Evolutionary conservation across 2,888 invertebrate genomes (phyloP), one percentile per base, ranked within the genome.

Genomic region (Tinea pellionella): DNA sequence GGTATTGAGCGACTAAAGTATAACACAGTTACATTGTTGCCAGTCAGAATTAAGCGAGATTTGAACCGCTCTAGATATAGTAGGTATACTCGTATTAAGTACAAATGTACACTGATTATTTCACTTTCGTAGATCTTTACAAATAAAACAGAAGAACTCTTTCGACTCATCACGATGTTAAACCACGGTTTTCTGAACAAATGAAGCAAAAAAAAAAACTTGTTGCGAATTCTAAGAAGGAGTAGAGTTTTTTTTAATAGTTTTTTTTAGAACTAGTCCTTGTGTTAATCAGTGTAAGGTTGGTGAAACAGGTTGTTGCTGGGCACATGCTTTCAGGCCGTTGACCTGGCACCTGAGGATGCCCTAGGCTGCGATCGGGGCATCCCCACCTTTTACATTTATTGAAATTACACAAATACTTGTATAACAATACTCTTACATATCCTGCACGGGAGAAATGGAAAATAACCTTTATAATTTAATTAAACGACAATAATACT

Each of bases 261-360:
- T 53, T 53, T 53, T n/a, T n/a, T 53, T 53, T 53, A 53, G 18
- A 53, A 24, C 19, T 53, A 53, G 53, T 53, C 53, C 53, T 53
- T 24, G 19, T 18, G 37, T 53, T 24, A 24, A 53, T 53, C 53
- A 24, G 24, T 53, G 53, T 53, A 24, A 16, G 18, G 15, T 47
- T 18, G 53, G 24, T 32, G 57, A 19, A 57, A 57, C 57, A 57
- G 57, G 57, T 57, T 55, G 55, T 55, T 32, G 32, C 57, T n/a
- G 32, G 29, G 13, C 30, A 57, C 57, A 57, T 57, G 57, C 55
- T 18, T 12, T 7, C 24, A 32, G 57, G 16, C n/a, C 57, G 32
- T 13, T 32, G 32, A 57, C 57, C 57, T 57, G 32, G 32, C 57
- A 30, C 57, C 57, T 15, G 53, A 19, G 53, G 53, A 53, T 53